Evolutionary conservation across 2,113 vertebrate species (phyloP), one percentile per base, ranked within the genome.

Genomic region (Megaceryle torquata): DNA sequence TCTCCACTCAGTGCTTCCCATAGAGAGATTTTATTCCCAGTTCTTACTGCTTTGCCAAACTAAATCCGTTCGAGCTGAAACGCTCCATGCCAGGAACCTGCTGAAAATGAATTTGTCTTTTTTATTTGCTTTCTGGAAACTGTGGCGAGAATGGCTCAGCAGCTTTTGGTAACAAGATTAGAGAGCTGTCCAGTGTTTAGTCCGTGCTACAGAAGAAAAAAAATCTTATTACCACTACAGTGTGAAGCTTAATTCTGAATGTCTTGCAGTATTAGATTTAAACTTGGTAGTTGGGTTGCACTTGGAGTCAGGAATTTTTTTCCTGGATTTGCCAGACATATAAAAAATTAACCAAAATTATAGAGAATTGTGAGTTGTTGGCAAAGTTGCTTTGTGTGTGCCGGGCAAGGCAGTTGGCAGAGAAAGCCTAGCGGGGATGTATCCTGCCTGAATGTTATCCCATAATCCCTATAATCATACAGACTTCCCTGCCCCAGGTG

Each of bases 91-190:
- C 57, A 85, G 25, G 61, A 85, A 26, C 51, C 74, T 64, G 60
- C 84, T 95, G 95, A 48, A 95, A 78, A 81, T 15, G 81, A 53
- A 78, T 68, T 59, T 95, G 50, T 78, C 59, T 59, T 48, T 86
- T 81, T 85, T 82, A 82, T 88, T 95, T 83, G 63, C 64, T 89
- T 67, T 75, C 69, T 71, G 72, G 46, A 89, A 85, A 37, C 46
- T 3, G 0, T 11, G 0, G 81, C 68, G 69, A 91, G 79, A 91
- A 39, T 79, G 85, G 44, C 82, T 94, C 88, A 57, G 85, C 43
- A 82, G 94, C 64, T 94, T 91, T 91, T 3, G 1, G 50, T 86
- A 91, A 94, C 56, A n/a, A 59, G 86, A 77, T 94, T 63, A 88
- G 64, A 83, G 59, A 67, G 86, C 82, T 54, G 71, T 26, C 54